Evolutionary conservation across 2,797 vertebrate genomes (phyloP).

Genomic region (Eospalax fontanierii): DNA sequence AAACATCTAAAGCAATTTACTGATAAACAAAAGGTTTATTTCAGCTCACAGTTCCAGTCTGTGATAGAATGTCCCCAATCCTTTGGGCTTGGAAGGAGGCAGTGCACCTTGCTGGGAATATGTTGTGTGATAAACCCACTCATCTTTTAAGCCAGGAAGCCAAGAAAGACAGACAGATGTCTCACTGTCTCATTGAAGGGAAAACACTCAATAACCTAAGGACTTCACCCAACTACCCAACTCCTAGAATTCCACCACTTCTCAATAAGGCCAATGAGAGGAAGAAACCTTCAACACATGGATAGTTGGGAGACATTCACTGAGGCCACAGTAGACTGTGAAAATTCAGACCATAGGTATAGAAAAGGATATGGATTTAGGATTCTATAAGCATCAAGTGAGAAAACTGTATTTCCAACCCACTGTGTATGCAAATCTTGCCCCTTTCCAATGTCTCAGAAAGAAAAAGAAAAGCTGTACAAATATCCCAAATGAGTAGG

Average conservation of each 20-base stretch:
- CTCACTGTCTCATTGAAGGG: too few species aligned
- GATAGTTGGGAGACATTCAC: background rate
- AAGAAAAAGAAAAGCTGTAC: background rate
- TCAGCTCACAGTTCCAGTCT: background rate
- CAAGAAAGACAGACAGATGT: background rate
- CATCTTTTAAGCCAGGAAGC: background rate
- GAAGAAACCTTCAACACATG: background rate
- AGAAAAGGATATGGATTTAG: background rate
- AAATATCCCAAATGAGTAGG: background rate
- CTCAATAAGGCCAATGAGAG: background rate
- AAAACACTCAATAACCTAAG: background rate
- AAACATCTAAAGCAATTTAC: background rate
- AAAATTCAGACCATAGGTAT: background rate
- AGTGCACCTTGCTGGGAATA: background rate
- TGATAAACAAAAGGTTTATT: background rate
- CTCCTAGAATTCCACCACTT: too few species aligned
- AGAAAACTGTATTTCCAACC: background rate
- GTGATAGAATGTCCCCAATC: background rate
- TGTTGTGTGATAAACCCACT: background rate
- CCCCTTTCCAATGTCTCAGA: background rate
- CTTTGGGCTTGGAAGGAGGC: background rate
- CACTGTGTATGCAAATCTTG: background rate
- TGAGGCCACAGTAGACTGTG: background rate
- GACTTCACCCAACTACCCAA: background rate
- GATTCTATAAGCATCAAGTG: background rate